Conservation (phyloP, 2,797 vertebrate species). For the Hylomyscus alleni region DNA sequence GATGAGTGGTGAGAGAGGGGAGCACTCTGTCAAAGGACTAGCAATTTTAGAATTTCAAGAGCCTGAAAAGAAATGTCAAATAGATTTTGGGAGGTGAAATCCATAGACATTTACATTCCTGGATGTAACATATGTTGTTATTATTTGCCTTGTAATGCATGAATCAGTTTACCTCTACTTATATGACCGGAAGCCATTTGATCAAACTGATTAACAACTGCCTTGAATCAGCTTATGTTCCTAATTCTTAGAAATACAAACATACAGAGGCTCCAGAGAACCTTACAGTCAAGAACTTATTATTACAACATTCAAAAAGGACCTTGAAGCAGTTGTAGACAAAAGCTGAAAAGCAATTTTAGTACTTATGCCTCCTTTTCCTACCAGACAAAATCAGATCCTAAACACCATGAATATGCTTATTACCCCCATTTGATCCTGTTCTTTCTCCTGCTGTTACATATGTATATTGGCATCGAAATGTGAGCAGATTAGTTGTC, state of each 20-base stretch:
- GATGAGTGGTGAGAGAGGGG: slow-evolving; percentile 58
- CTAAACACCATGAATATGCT: slow-evolving; percentile 30
- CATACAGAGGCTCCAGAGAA: slow-evolving; percentile 16
- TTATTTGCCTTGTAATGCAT: slow-evolving; percentile 10
- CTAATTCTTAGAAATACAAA: slow-evolving; percentile 48
- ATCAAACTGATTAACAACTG: slow-evolving; percentile 41
- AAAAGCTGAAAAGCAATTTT: neutral
- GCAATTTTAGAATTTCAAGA: slow-evolving; percentile 66
- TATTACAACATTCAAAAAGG: neutral
- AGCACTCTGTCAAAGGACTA: slow-evolving; percentile 48
- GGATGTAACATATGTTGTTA: neutral
- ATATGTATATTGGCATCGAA: neutral
- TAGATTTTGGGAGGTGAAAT: neutral
- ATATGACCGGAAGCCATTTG: slow-evolving; percentile 19
- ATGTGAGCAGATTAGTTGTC: slow-evolving; percentile 30
- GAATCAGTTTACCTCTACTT: slow-evolving; percentile 20
- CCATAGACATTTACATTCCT: slow-evolving; percentile 42
- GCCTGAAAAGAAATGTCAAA: slow-evolving; percentile 31
- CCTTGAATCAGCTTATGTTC: neutral
- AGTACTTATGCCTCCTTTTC: neutral
- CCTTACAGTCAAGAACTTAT: slow-evolving; percentile 42
- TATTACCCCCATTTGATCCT: neutral
- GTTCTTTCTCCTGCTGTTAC: slow-evolving; percentile 4
- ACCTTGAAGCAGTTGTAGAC: slow-evolving; percentile 45
- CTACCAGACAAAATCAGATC: slow-evolving; percentile 12